A percentile compares a stretch with the other conserved stretches of the same genome.
These are phyloP conservation scores for Bolborhynchus lineola DNA, from an alignment of 2,113 vertebrate species.

Conservation along the genomic window DNA sequence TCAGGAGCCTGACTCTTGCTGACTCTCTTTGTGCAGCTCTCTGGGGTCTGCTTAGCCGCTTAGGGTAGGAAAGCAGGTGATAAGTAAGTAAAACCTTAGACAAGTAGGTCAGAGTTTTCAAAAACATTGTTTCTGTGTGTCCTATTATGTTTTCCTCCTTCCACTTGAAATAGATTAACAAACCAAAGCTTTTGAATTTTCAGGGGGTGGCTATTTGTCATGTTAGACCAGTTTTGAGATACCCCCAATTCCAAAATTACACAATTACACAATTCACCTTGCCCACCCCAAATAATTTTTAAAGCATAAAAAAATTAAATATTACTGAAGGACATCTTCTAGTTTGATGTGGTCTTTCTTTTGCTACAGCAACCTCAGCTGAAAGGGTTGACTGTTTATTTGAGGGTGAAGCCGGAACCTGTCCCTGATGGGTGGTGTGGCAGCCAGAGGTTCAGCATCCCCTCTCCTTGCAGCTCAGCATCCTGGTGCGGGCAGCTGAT, in stretches of 20 bases:
- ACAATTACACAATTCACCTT: background rate
- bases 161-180: background rate
- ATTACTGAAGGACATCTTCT: background rate
- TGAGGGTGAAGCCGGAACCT: background rate
- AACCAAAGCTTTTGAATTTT: background rate
- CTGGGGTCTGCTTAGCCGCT: background rate
- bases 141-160: background rate
- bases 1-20: background rate
- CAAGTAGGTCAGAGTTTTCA: background rate
- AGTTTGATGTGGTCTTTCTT: background rate
- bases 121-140: background rate
- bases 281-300: background rate
- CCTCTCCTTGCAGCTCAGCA: background rate
- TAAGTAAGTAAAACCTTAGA: background rate
- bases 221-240: background rate
- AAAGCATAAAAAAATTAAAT: background rate
- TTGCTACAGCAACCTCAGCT: background rate
- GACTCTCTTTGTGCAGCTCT: background rate
- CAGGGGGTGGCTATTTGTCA: background rate
- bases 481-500: background rate
- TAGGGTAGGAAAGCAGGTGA: background rate
- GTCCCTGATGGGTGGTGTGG: background rate
- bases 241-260: background rate
- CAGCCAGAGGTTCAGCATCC: background rate
- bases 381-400: background rate